These are phyloP conservation scores for Cottus gobio DNA, from an alignment of 2,113 vertebrate species.

Conservation along the genomic window DNA sequence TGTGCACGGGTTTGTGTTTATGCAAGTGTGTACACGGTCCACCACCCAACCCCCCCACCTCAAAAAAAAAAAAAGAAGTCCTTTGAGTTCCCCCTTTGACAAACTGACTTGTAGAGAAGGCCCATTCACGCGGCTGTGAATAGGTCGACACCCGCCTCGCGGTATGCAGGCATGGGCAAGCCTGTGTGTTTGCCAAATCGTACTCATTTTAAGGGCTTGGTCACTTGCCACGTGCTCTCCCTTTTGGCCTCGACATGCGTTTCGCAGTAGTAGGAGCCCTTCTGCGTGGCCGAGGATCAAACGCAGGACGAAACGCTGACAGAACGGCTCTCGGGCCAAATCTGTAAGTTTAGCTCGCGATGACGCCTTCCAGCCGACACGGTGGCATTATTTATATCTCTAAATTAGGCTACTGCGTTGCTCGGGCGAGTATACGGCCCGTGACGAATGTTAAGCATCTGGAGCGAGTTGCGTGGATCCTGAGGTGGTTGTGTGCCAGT, in stretches of 20 bases:
- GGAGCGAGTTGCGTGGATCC: slow-evolving; percentile 10
- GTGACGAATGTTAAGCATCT: slow-evolving; percentile 33
- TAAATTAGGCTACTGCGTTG: slow-evolving; percentile 44
- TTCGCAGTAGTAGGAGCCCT: neutral
- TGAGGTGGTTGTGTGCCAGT: slow-evolving; percentile 33
- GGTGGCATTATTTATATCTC: slow-evolving; percentile 44
- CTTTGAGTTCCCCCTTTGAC: slow-evolving; percentile 69
- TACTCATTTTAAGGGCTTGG: slow-evolving; percentile 26
- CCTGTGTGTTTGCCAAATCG: slow-evolving; percentile 43
- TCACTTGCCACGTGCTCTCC: neutral
- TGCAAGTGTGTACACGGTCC: slow-evolving; percentile 40
- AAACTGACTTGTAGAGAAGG: slow-evolving; percentile 67
- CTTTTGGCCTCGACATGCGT: slow-evolving; percentile 4
- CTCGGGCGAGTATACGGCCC: slow-evolving; percentile 4
- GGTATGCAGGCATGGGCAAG: slow-evolving; percentile 57
- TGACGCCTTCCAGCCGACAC: slow-evolving; percentile 42
- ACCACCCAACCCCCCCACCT: slow-evolving; percentile 21
- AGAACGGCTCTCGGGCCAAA: slow-evolving; percentile 10
- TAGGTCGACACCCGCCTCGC: slow-evolving; percentile 51
- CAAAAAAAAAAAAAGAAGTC: too few species aligned
- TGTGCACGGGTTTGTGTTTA: slow-evolving; percentile 58
- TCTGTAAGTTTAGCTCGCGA: slow-evolving; percentile 27
- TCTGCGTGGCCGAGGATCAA: neutral
- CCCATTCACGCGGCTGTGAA: slow-evolving; percentile 56
- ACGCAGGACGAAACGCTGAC: neutral